Evolutionary conservation across 1,140 invertebrate genomes (phyloP).

Genomic region (Dendroctonus ponderosae): DNA sequence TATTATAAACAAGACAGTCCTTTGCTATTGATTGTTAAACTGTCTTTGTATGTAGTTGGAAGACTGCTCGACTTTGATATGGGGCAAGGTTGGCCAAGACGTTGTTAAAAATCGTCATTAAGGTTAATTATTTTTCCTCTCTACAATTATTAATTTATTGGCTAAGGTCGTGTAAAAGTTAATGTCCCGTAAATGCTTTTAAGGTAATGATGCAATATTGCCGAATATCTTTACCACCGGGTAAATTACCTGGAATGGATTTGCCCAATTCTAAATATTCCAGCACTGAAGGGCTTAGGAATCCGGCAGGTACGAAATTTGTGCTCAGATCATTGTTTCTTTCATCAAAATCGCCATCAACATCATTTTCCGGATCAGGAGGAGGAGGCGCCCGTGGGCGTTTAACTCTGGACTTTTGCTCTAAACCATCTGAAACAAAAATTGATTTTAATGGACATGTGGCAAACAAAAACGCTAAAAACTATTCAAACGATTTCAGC

Average conservation of each 20-base stretch:
- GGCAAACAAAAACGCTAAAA: slow-evolving; percentile 1
- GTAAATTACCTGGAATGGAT: slow-evolving; percentile 74
- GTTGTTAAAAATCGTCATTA: slow-evolving; percentile 2
- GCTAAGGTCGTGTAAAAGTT: slow-evolving; percentile 15
- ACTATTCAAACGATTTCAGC: neutral
- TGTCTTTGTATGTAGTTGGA: too few relatives aligned
- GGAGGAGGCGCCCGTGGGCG: slow-evolving; percentile 63
- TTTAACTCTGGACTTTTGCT: slow-evolving; percentile 58
- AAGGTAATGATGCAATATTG: too few relatives aligned
- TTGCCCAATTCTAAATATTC: slow-evolving; percentile 82
- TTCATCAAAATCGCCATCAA: slow-evolving; percentile 68
- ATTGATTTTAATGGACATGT: neutral
- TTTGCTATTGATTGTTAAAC: too few relatives aligned
- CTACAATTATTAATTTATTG: slow-evolving; percentile 10
- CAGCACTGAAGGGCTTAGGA: slow-evolving; percentile 77
- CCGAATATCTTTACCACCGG: too few relatives aligned
- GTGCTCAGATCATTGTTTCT: slow-evolving; percentile 60
- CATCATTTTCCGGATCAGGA: slow-evolving; percentile 55
- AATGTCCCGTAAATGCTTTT: slow-evolving; percentile 9
- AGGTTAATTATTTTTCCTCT: slow-evolving; percentile 5
- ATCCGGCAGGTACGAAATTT: slow-evolving; percentile 69
- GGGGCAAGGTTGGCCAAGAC: slow-evolving; percentile 10
- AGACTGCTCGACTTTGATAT: neutral
- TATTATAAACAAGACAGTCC: too few relatives aligned
- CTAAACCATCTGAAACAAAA: slow-evolving; percentile 55